These are phyloP conservation scores for Drosophila borealis DNA, from an alignment of 2,888 invertebrate genomes.

Conservation along the genomic window DNA sequence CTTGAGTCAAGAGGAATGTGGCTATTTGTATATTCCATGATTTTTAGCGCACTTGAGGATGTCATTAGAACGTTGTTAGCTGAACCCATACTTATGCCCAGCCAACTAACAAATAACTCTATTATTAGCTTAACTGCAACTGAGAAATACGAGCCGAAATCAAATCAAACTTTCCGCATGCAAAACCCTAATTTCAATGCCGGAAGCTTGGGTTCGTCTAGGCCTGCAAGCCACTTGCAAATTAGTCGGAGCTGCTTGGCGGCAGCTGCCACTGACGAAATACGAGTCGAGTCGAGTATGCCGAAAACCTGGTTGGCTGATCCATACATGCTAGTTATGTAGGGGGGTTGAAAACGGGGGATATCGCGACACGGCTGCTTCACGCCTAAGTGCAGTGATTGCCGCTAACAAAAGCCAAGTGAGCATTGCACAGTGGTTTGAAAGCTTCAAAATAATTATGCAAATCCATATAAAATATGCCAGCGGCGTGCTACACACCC, in stretches of 20 bases:
- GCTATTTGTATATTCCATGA: conserved; percentile 15
- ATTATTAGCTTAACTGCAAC: conserved; percentile 54
- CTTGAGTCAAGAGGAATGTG: conserved; percentile 24
- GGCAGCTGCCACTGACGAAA: conserved; percentile 51
- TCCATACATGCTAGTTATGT: conserved; percentile 10
- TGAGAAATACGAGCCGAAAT: conserved; percentile 32
- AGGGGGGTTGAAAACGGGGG: conserved; percentile 9
- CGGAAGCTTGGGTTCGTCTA: conserved; percentile 64
- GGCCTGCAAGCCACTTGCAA: conserved; percentile 72
- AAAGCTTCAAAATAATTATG: neutral
- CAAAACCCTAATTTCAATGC: conserved; percentile 72
- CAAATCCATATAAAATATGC: neutral
- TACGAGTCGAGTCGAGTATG: conserved; percentile 21
- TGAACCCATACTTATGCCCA: conserved; percentile 40
- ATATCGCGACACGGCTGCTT: conserved; percentile 57
- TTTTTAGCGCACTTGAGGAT: conserved; percentile 22
- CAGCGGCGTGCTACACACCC: too few relatives aligned
- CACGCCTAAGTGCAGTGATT: conserved; percentile 71
- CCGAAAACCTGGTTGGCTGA: conserved; percentile 35
- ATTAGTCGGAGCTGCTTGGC: conserved; percentile 59
- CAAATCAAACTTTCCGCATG: conserved; percentile 67
- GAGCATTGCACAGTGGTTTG: conserved; percentile 33
- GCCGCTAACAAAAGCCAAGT: conserved; percentile 39
- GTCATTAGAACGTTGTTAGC: conserved; percentile 31
- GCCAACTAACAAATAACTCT: conserved; percentile 64